Evolutionary conservation across 2,888 invertebrate genomes (phyloP).

Genomic region (Arrhopalites spinosus): DNA sequence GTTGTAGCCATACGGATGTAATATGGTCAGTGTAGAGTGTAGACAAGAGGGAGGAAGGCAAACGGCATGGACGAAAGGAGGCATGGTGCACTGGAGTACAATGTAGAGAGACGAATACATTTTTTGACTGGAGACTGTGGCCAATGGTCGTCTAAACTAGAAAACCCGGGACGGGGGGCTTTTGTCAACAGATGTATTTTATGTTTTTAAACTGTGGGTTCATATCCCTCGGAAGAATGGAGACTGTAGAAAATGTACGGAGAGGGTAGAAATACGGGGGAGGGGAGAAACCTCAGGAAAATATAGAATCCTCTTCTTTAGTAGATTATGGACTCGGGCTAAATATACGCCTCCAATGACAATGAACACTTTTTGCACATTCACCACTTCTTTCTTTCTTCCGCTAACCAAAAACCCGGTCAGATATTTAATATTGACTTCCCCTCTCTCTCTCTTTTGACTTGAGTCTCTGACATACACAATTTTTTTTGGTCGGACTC

Average conservation of each 20-base stretch:
- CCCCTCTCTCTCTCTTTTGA: not conserved
- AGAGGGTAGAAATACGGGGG: not conserved
- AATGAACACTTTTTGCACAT: no score
- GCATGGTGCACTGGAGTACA: no score
- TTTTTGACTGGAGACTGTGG: no score
- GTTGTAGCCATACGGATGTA: no score
- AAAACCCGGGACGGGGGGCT: not conserved
- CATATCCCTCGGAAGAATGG: not conserved
- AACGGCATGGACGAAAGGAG: not conserved
- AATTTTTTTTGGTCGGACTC: no score
- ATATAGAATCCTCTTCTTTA: not conserved
- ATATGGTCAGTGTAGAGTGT: no score
- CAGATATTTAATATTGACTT: not conserved
- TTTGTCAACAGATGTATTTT: conserved; percentile 14
- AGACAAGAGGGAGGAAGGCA: not conserved
- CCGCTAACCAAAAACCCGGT: not conserved
- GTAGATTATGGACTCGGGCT: not conserved
- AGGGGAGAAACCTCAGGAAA: not conserved
- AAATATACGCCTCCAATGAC: no score
- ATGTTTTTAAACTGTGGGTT: not conserved
- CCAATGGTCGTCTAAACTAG: not conserved
- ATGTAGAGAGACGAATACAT: no score
- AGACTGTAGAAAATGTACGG: not conserved
- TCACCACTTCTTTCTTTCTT: no score
- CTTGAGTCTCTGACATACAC: not conserved